Evolutionary conservation across 2,113 vertebrate species (phyloP), one percentile per base, ranked within the genome.

Genomic region (Monarcha castaneiventris): DNA sequence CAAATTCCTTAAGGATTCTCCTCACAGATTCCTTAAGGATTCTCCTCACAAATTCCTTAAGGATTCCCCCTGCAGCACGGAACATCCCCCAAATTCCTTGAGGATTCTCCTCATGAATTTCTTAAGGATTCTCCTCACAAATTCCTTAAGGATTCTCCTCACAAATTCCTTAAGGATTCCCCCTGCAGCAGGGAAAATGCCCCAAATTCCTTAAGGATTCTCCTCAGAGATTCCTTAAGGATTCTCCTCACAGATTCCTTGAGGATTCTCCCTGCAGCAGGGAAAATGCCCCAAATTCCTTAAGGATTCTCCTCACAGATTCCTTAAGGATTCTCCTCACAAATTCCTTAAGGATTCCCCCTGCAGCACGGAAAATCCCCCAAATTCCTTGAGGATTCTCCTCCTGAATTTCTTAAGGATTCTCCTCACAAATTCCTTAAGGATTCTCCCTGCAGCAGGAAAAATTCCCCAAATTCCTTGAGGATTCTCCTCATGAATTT

Each of bases 221-320:
- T 26, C 30, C 2, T 9, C 16, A 3, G 21, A 26, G 2, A 58
- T 35, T 21, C 39, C 71, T 11, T 0, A 20, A 3, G 52, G 5
- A 56, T 56, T 44, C 52, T 21, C 52, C 5, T 2, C 22, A 43
- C 19, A 16, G 6, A 52, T 17, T 30, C 27, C 51, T 52, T 6
- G 29, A 17, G 51, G 51, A 52, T 52, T 51, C 25, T 26, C 49
- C 32, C 5, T 43, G 16, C 41, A 43, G 10, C 44, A 44, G 18
- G 44, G 44, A 19, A 44, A 44, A 10, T 44, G 8, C 44, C 17
- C 43, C 43, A 37, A 12, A 64, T 32, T 10, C 41, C 7, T 32
- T 2, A 32, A 14, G 62, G 6, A 64, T 64, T 33, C 62, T 23
- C 30, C 5, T 9, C 7, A 20, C 22, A 25, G 5, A 55, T 55